phyloP scores from a whole-genome alignment of 2,888 invertebrate species.

The Calameuta pallipes region DNA sequence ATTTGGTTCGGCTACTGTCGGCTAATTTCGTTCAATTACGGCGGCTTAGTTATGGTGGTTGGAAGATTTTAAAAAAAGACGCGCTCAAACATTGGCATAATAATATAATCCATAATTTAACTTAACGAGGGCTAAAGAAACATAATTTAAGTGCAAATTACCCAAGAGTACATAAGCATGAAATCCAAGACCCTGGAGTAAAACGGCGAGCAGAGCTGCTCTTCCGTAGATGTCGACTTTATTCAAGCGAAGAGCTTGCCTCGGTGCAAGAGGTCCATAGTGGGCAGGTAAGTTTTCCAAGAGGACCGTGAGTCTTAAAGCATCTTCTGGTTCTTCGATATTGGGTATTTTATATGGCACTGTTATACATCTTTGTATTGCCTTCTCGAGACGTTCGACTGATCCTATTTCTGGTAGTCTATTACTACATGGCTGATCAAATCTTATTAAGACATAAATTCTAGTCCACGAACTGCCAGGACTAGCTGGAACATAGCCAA shows the following conservation, averaged over 20 bases:
- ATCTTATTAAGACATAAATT: conserved; percentile 58
- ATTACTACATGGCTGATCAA: conserved; percentile 48
- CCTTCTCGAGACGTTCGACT: conserved; percentile 46
- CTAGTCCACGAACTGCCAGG: conserved; percentile 57
- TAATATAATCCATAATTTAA: background rate
- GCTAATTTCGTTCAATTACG: too few species aligned
- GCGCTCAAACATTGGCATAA: background rate
- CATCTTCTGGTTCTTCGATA: conserved; percentile 50
- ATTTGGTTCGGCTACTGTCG: background rate
- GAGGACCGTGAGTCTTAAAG: conserved; percentile 54
- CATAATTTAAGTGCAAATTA: conserved; percentile 18
- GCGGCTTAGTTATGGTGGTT: background rate
- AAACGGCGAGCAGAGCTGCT: conserved; percentile 53
- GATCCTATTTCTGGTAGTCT: conserved; percentile 41
- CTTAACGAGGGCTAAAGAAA: background rate
- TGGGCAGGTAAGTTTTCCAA: conserved; percentile 51
- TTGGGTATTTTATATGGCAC: conserved; percentile 54
- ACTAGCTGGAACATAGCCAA: conserved; percentile 59
- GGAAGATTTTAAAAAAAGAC: background rate
- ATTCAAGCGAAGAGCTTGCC: conserved; percentile 58
- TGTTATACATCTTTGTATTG: conserved; percentile 56
- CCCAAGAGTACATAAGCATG: conserved; percentile 58
- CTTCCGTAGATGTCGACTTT: conserved; percentile 62
- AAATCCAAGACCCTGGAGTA: conserved; percentile 53
- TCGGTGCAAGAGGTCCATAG: conserved; percentile 58